Base-by-base conservation (phyloP, 1,140 invertebrate genomes). In the Drosophila sp. region DNA sequence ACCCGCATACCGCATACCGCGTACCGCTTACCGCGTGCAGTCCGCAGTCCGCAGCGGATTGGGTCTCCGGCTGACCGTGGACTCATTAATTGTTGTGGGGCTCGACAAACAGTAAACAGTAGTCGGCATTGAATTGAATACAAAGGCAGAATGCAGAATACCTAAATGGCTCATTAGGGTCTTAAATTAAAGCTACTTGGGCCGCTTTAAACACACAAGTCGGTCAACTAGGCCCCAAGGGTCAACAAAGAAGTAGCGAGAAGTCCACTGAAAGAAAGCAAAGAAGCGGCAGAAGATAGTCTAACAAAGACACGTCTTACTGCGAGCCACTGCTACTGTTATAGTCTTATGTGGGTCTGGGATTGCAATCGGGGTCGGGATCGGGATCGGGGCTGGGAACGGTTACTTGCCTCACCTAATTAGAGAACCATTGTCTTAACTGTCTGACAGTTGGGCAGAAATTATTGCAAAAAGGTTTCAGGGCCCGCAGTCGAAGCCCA, bases 101-200 rank as follows among this genome's bases (percentile, higher is more conserved):
- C 57, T 48, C 67, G 36, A 72, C 81, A 86, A 75, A 86, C 82
- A 86, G 82, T 87, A 86, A 75, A 86, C 82, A 86, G 82, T 87
- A 86, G 82, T 86, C 82, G 82, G 82, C 82, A 86, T 87, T 86
- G 82, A 86, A 27, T n/a, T n/a, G n/a, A 29, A 87, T 80, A 87
- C 78, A 86, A 71, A 75, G 72, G 45, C 69, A 81, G 65, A 84
- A 84, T 78, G 69, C 73, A 86, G 81, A 86, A 86, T 76, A 83
- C 79, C 83, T 77, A 89, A 89, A 89, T 82, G 83, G 66, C 83
- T 86, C 78, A 87, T 89, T 87, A 83, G 69, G 79, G 83, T 78
- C 83, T 82, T 82, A 82, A 89, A 87, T 89, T 87, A 76, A 87
- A 87, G 82, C 82, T 78, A 87, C 78, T 82, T 82, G 76, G 79